Evolutionary conservation across 2,888 invertebrate species (phyloP), one percentile per base, ranked within the genome.

Genomic region (Microchrysa polita): DNA sequence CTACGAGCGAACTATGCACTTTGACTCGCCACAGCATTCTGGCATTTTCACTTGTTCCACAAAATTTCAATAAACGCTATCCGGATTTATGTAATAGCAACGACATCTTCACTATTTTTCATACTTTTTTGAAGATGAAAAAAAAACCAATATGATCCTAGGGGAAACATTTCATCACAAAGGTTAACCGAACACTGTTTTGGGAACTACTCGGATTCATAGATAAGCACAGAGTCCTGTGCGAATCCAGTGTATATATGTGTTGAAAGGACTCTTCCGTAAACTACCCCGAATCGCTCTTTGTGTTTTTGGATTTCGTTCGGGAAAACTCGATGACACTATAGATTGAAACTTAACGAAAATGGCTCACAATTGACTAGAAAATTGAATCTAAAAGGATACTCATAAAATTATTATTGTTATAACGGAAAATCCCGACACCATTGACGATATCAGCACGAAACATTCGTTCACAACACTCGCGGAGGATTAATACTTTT

Each of bases 401-500:
- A 34, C 7, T 34, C 27, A 34, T 34, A 34, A 34, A 34, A 34
- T 34, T 34, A 34, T 34, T 34, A 34, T 34, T 34, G 27, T 48
- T 48, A 12, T 48, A n/a, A 4, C 2, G 48, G 16, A n/a, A n/a
- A n/a, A 12, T 48, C 12, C 48, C 27, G 27, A n/a, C 48, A 48
- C 48, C 12, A 48, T n/a, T n/a, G 48, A 48, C 27, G 27, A 34
- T 34, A 34, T 7, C 4, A n/a, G n/a, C n/a, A 48, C 16, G 18
- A 18, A n/a, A 65, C 22, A 48, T 48, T n/a, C 44, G 20, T 65
- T 65, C 44, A 65, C 48, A 22, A 48, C 44, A 65, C 65, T 65
- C 65, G 65, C 65, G 55, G 69, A 57, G 40, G 69, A 69, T n/a
- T 20, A 69, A 55, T 20, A 55, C 20, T 52, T 69, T 34, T 57